phyloP scores from a whole-genome alignment of 2,888 invertebrate species.

The Ormyrus nitidulus region DNA sequence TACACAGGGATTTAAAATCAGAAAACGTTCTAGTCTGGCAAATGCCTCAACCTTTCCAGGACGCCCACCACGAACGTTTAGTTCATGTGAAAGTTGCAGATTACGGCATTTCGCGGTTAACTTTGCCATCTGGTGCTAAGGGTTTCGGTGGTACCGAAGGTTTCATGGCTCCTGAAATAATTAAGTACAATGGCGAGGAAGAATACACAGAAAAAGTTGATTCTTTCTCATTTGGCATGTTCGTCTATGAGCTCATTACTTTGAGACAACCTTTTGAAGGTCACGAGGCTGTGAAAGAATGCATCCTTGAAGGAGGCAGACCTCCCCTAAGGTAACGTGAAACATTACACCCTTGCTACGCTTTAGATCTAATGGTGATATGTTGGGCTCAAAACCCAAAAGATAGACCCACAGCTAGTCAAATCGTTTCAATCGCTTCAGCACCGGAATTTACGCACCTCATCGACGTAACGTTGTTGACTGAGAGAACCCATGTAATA shows the following conservation, averaged over 20 bases:
- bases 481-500: constrained; percentile 80
- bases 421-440: constrained; percentile 92
- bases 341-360: constrained; percentile 89
- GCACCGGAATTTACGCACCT: constrained; percentile 96
- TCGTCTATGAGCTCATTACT: constrained; percentile 95
- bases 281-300: constrained; percentile 97
- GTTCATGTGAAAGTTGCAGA: constrained; percentile 97
- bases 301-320: constrained; percentile 94
- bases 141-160: constrained; percentile 99
- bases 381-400: constrained; percentile 95
- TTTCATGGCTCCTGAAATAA: constrained; percentile 99
- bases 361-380: constrained; percentile 95
- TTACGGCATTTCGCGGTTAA: constrained; percentile 94
- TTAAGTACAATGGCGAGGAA: constrained; percentile 98
- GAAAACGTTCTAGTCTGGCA: constrained; percentile 99
- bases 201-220: constrained; percentile 99
- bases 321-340: constrained; percentile 92
- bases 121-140: constrained; percentile 93
- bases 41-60: constrained; percentile 88
- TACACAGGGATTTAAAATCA: constrained; percentile 94
- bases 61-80: constrained; percentile 78
- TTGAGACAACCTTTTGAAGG: constrained; percentile 96
- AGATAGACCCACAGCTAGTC: constrained; percentile 94
- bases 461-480: constrained; percentile 85
- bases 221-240: constrained; percentile 99